phyloP scores from a whole-genome alignment of 2,888 invertebrate genomes.

The Heliothis peltigera region DNA sequence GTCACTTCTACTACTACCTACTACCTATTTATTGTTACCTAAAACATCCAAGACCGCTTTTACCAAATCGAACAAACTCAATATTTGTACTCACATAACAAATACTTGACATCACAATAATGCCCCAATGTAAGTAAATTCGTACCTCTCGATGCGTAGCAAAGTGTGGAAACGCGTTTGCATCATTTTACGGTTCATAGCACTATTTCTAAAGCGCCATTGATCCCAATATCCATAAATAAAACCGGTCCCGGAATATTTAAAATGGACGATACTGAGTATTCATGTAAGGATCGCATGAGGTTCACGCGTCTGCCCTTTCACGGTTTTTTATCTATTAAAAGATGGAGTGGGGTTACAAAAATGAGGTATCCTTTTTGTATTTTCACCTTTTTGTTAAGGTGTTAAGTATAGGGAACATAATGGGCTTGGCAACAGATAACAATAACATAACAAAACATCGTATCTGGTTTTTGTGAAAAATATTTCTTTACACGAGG shows the following conservation, averaged over 20 bases:
- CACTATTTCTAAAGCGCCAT: conserved; percentile 55
- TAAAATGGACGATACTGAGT: conserved; percentile 49
- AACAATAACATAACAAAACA: conserved; percentile 1
- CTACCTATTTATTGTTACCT: neutral
- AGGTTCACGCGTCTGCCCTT: conserved; percentile 13
- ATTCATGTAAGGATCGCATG: conserved; percentile 10
- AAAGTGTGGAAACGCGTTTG: conserved; percentile 47
- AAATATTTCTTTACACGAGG: too few relatives aligned
- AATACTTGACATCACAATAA: conserved; percentile 36
- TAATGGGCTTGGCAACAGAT: neutral
- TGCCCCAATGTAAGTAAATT: conserved; percentile 53
- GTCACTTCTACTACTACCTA: too few relatives aligned
- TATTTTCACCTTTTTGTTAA: conserved; percentile 13
- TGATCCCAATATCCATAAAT: conserved; percentile 59
- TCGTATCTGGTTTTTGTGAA: neutral
- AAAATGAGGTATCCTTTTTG: conserved; percentile 14
- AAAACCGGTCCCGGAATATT: conserved; percentile 52
- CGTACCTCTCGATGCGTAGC: conserved; percentile 24
- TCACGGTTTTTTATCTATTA: conserved; percentile 8
- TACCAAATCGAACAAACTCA: conserved; percentile 34
- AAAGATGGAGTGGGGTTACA: conserved; percentile 12
- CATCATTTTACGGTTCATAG: conserved; percentile 54
- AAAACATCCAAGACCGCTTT: conserved; percentile 27
- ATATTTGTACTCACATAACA: conserved; percentile 44
- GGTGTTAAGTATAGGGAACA: conserved; percentile 6